phyloP scores from a whole-genome alignment of 2,113 vertebrate species.

The Stictonetta naevosa region DNA sequence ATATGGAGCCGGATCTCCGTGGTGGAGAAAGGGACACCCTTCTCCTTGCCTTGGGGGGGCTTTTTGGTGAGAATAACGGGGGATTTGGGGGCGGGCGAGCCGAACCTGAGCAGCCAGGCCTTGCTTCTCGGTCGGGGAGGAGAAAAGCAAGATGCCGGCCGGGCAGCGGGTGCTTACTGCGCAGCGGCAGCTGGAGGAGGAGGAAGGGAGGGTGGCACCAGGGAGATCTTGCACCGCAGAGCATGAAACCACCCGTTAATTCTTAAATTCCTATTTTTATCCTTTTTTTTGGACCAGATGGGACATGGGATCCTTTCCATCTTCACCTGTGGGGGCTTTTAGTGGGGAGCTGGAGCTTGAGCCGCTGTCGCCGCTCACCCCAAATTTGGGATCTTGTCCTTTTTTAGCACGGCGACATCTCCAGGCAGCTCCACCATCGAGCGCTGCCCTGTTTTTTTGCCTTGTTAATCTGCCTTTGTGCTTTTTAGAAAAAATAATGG shows the following conservation, averaged over 20 bases:
- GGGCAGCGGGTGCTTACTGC: neutral
- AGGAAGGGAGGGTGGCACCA: neutral
- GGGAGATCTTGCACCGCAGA: too few species aligned
- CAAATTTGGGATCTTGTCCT: neutral
- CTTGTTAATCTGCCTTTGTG: neutral
- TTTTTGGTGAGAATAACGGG: neutral
- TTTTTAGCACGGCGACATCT: rapidly evolving
- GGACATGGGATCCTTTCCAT: rapidly evolving
- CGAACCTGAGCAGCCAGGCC: neutral
- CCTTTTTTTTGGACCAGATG: neutral
- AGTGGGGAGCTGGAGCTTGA: rapidly evolving
- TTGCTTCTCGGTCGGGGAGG: neutral
- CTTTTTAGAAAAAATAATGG: rapidly evolving
- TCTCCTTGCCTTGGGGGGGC: rapidly evolving
- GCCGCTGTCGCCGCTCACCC: rapidly evolving
- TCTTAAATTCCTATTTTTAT: rapidly evolving
- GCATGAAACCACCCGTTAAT: rapidly evolving
- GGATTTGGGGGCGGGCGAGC: rapidly evolving
- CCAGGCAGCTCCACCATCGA: too few species aligned
- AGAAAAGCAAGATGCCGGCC: slow-evolving; percentile 10
- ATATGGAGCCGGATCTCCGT: rapidly evolving
- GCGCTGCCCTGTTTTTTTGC: too few species aligned
- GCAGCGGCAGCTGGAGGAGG: neutral
- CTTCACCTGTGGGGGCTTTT: too few species aligned
- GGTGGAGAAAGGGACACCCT: too few species aligned